Base-by-base conservation (phyloP, 2,888 invertebrate genomes). In the Harpalus rubripes region DNA sequence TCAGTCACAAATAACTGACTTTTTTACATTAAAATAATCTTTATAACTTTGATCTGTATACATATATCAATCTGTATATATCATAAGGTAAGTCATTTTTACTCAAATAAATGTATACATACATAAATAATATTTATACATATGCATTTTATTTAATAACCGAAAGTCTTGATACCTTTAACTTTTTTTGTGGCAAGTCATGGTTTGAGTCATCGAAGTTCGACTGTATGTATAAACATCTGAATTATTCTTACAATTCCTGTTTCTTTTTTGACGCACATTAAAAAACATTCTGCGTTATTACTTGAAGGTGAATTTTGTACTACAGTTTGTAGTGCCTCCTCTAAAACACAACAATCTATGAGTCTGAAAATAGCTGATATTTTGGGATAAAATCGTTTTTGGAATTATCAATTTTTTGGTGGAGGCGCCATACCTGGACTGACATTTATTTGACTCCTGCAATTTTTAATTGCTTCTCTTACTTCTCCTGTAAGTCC, bases 251-350 rank as follows among this genome's bases (percentile, higher is more conserved):
- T 58, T 80, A 80, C 80, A 2, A 80, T 32, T 61, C 41, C 41
- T 32, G 41, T 80, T 18, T 80, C 61, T 61, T 80, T 80, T 61
- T 80, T 80, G 10, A 80, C 56, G 39, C 80, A 80, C 2, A 41
- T 16, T 61, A 61, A 63, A 16, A 61, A 61, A 18, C 80, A 80
- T 61, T 61, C 61, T 59, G 61, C 61, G 4, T 15, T 61, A 8
- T n/a, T 10, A 39, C 22, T 41, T 4, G 22, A 7, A 0, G 80
- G 39, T 1, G 41, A n/a, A 59, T 80, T 16, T 80, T 61, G 59
- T 0, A 32, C 15, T 26, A 58, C 15, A 32, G 56, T 78, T 7
- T 16, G 56, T 0, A 78, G 6, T 0, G 78, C 56, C 22, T 78
- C 78, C 18, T 78, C 78, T 78, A 58, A 61, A 61, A 59, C 16